Base-by-base conservation (phyloP, 2,888 invertebrate genomes). In the Belgica antarctica region DNA sequence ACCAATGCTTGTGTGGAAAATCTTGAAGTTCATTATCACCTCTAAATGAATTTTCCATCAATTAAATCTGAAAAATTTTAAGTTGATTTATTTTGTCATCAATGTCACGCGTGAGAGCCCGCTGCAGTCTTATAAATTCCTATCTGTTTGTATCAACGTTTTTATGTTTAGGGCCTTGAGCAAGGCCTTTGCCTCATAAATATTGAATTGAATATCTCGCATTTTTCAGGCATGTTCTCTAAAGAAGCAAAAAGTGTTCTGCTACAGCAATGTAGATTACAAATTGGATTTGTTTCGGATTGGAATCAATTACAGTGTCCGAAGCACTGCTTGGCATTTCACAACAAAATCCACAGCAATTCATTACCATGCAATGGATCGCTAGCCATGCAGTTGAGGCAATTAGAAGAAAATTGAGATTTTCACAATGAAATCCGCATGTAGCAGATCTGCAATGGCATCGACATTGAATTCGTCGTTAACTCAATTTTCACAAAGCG, bases 301-400 rank as follows among this genome's bases (percentile, higher is more conserved):
- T 10, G 25, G 59, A 22, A 59, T 59, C 59, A 59, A 59, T 59
- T 59, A 25, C 59, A 52, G 22, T 52, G 19, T 52, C 22, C 52
- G 22, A 8, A 4, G 52, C 17, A 52, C 52, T 52, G 17, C 19
- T 52, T 52, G 52, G 22, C 22, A 52, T 52, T 52, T 52, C 22
- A 17, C 52, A 52, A 3, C 19, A 12, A 52, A 22, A 52, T 52
- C 22, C 52, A 52, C 22, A 22, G 17, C 17, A n/a, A 52, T 17
- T 52, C 19, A 52, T 52, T n/a, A n/a, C 46, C n/a, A n/a, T n/a
- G n/a, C n/a, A n/a, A n/a, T n/a, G n/a, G 4, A 15, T 46, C 15
- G 46, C n/a, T 12, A 12, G 34, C 34, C 12, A 34, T 34, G 34
- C 34, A 34, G 34, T 41, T 41, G n/a, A n/a, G n/a, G 41, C 41